Evolutionary conservation across 1,140 invertebrate species (phyloP).

Genomic region (Sesamia nonagrioides): DNA sequence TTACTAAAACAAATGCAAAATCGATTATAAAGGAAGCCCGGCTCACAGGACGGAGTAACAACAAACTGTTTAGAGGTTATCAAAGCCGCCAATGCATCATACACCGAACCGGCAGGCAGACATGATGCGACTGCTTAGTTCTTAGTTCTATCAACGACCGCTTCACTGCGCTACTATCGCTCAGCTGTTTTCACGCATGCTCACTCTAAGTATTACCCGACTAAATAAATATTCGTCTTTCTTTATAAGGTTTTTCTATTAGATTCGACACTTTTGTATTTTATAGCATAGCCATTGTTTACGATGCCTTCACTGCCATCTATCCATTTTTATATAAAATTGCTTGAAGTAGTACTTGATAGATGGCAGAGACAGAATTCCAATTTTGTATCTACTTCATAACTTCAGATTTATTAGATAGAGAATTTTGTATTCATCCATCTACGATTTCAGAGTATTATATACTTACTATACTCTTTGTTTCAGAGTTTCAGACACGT

Average conservation of each 20-base stretch:
- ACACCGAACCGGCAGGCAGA: slow-evolving; percentile 83
- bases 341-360: not conserved
- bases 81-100: slow-evolving; percentile 71
- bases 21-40: slow-evolving; percentile 67
- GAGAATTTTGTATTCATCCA: no score
- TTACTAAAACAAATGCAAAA: slow-evolving; percentile 67
- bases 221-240: slow-evolving; percentile 59
- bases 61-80: slow-evolving; percentile 80
- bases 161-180: slow-evolving; percentile 72
- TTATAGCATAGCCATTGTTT: not conserved
- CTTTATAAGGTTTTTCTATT: not conserved
- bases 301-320: slow-evolving; percentile 5
- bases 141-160: slow-evolving; percentile 73
- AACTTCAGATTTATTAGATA: no score
- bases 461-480: no score
- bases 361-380: slow-evolving; percentile 1
- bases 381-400: not conserved
- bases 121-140: slow-evolving; percentile 87
- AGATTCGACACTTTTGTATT: not conserved
- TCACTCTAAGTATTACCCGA: slow-evolving; percentile 64
- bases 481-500: no score
- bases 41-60: slow-evolving; percentile 76
- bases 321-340: not conserved
- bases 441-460: no score
- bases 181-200: slow-evolving; percentile 86